Evolutionary conservation across 1,140 invertebrate genomes (phyloP), one percentile per base, ranked within the genome.

Genomic region (Stegodyphus dumicola): DNA sequence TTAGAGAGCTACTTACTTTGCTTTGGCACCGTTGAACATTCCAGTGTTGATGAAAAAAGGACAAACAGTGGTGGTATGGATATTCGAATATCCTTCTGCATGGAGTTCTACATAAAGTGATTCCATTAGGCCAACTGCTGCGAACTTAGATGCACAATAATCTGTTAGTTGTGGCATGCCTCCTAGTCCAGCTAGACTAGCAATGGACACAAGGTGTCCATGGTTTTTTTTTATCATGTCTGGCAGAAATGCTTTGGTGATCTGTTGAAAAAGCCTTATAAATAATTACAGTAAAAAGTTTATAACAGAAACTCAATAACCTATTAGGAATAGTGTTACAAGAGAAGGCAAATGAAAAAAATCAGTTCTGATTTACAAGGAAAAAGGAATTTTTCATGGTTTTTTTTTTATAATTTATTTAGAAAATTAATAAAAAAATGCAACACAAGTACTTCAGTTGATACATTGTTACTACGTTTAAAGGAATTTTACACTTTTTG

Each of bases 1-100:
- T 33, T 33, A 3, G 33, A 33, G 33, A 33, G 10, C 48, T 66
- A 18, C 77, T 86, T 84, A 85, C 66, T 60, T 83, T 11, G 66
- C 17, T 7, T 65, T 6, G 6, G 77, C 79, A 65, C 96, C 95
- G 54, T 95, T 94, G 89, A 99, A 99, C 96, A 99, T 98, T 87
- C 97, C 97, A 7, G 97, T 99, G 89, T 95, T 94, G 84, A 98
- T 98, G 90, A 96, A 98, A 91, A 95, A 99, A 1, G 98, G 97
- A 90, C 97, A 98, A 87, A 99, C 93, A 48, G 95, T 93, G 6
- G 97, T 98, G 0, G 95, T 96, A 86, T 95, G 92, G n/a, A 99
- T 94, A 67, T 95, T 95, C 65, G 92, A 93, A 51, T 93, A 92
- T 54, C 94, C 90, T 89, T 92, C 2, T 4, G 66, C 49, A 17